Conservation (phyloP, 2,113 vertebrate species). For the Cyanoliseus patagonus region DNA sequence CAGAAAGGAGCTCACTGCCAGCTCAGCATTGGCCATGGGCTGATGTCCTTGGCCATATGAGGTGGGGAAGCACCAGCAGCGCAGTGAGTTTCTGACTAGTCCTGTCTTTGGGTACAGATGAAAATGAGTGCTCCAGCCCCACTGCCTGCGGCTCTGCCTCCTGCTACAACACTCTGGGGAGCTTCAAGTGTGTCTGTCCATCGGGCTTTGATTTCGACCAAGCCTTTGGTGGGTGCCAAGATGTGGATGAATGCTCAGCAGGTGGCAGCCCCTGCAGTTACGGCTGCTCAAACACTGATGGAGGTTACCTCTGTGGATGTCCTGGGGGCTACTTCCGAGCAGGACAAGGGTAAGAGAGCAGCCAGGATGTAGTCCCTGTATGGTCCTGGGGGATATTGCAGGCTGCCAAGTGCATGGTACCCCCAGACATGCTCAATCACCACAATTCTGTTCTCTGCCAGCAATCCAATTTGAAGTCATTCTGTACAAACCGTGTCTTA, state of each 20-base stretch:
- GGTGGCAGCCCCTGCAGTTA: slow-evolving; percentile 86
- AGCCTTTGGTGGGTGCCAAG: slow-evolving; percentile 83
- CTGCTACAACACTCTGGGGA: slow-evolving; percentile 94
- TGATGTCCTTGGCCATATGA: neutral
- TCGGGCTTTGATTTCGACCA: slow-evolving; percentile 92
- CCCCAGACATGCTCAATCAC: neutral
- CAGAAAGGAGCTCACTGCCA: neutral
- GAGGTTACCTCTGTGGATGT: slow-evolving; percentile 91
- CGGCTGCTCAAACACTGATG: slow-evolving; percentile 91
- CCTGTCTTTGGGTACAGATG: slow-evolving; percentile 71
- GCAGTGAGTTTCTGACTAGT: neutral
- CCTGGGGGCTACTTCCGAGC: slow-evolving; percentile 90
- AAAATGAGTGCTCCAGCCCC: slow-evolving; percentile 88
- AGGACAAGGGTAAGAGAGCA: slow-evolving; percentile 87
- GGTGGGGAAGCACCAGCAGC: neutral
- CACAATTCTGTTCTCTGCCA: neutral
- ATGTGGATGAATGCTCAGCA: slow-evolving; percentile 86
- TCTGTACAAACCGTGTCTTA: neutral
- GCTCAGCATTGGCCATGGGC: neutral
- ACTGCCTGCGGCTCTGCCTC: slow-evolving; percentile 85
- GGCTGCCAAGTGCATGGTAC: neutral
- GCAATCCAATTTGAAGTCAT: neutral
- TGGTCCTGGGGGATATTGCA: accelerated
- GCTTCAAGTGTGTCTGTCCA: slow-evolving; percentile 92
- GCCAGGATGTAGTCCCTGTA: accelerated